Conservation (phyloP, 2,888 invertebrate species). For the Malthinus flaveolus region DNA sequence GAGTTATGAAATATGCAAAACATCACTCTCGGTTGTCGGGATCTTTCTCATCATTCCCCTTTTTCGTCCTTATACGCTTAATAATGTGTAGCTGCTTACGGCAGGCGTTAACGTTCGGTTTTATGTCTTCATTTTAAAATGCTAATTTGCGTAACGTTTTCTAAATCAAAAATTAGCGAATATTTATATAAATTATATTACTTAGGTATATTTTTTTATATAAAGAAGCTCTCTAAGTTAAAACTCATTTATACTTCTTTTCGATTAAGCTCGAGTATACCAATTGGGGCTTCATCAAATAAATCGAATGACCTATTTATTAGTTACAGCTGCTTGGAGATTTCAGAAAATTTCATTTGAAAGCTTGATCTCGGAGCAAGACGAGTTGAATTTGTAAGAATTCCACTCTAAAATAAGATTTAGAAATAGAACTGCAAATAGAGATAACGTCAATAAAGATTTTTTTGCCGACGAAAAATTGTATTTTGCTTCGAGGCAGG, state of each 20-base stretch:
- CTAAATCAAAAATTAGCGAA: background rate
- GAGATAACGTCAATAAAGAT: background rate
- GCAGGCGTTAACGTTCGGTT: constrained; percentile 24
- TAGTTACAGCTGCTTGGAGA: constrained; percentile 9
- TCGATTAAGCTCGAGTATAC: constrained; percentile 21
- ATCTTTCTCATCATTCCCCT: constrained; percentile 38
- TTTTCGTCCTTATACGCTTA: constrained; percentile 26
- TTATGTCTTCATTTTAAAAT: constrained; percentile 16
- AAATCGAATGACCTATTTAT: constrained; percentile 19
- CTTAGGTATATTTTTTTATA: constrained; percentile 22
- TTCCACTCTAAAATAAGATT: background rate
- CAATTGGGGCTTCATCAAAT: constrained; percentile 24
- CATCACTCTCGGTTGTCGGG: constrained; percentile 41
- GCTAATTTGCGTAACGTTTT: constrained; percentile 1
- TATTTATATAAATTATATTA: background rate
- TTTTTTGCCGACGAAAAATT: no score
- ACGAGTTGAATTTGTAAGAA: constrained; percentile 3
- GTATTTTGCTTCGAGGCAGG: no score
- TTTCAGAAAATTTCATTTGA: constrained; percentile 6
- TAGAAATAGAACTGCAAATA: background rate
- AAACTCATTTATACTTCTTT: constrained; percentile 24
- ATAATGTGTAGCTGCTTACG: constrained; percentile 23
- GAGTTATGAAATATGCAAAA: constrained; percentile 47
- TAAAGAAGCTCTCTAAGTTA: constrained; percentile 28
- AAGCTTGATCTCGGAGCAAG: constrained; percentile 1